A percentile compares a stretch with the other conserved stretches of the same genome.
Evolutionary conservation across 2,888 invertebrate genomes (phyloP).

Genomic region (Halictus ligatus): DNA sequence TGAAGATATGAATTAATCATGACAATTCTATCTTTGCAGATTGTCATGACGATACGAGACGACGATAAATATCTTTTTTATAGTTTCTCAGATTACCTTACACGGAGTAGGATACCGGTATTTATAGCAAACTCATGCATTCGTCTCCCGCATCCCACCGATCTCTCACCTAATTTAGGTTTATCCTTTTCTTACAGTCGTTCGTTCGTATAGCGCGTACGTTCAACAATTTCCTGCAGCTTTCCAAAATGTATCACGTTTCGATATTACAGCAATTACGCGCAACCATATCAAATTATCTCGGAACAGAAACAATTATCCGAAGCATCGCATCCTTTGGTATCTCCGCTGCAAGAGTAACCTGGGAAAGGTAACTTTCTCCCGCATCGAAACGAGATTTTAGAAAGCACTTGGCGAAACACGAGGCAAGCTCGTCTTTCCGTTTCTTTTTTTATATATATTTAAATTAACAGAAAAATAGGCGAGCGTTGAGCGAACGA

Average conservation of each 20-base stretch:
- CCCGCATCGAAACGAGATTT: slow-evolving; percentile 1
- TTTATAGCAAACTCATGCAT: neutral
- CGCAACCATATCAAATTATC: neutral
- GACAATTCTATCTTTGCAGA: too few species aligned
- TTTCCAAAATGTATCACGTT: neutral
- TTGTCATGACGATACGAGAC: too few species aligned
- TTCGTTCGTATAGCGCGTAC: neutral
- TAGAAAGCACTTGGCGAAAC: slow-evolving; percentile 1
- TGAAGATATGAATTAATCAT: neutral
- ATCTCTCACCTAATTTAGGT: neutral
- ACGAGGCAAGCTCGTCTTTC: too few species aligned
- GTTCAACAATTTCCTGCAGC: neutral
- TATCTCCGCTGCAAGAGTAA: neutral
- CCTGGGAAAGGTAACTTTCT: slow-evolving; percentile 13
- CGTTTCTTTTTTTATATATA: too few species aligned
- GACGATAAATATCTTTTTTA: too few species aligned
- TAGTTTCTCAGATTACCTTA: neutral
- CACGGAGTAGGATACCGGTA: neutral
- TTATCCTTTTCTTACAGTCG: neutral
- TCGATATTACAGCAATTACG: neutral
- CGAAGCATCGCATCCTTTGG: neutral
- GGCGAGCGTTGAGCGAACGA: too few species aligned
- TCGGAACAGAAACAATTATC: neutral
- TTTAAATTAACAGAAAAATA: too few species aligned
- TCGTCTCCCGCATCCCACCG: neutral